Base-by-base conservation (phyloP, 2,888 invertebrate genomes). In the Apamea monoglypha region DNA sequence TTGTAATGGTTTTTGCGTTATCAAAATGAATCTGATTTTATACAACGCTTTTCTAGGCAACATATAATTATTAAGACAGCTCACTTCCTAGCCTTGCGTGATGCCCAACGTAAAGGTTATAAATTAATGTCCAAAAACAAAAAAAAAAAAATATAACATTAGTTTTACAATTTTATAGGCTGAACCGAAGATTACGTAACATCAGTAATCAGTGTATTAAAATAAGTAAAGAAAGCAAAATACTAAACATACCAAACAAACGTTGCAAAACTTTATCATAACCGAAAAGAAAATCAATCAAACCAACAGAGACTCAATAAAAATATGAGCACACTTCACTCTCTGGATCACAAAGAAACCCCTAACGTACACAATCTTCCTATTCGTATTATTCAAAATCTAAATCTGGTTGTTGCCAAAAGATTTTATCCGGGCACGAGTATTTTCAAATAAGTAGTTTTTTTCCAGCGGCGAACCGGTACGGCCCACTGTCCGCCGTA, bases 401-500 rank as follows among this genome's bases (percentile, higher is more conserved):
- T 53, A 71, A 84, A 88, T 86, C 78, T 78, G 86, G 73, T 74
- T 85, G 87, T 87, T 74, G 78, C 78, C 75, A 86, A 82, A 84
- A 80, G 76, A 85, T 80, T 85, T 74, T 68, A 78, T 82, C 80
- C 53, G 64, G 32, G 53, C 76, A 44, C 47, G 73, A 85, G 82
- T 76, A 81, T 84, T 87, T 82, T 86, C 80, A 78, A 83, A 86
- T 87, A 82, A 87, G 85, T 86, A 86, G 85, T 87, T 89, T 87
- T 82, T 84, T 88, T 87, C 79, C 81, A 85, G 74, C 82, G 81
- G 83, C 72, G 78, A 84, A 74, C 79, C 83, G 84, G 79, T 72
- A 76, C 83, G 72, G 82, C 87, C 88, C 90, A 89, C 84, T 88
- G 88, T 87, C 87, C 86, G 86, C 87, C 89, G 90, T 90, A 91